Conservation (phyloP, 2,797 vertebrate genomes). For the Discoglossus pictus region DNA sequence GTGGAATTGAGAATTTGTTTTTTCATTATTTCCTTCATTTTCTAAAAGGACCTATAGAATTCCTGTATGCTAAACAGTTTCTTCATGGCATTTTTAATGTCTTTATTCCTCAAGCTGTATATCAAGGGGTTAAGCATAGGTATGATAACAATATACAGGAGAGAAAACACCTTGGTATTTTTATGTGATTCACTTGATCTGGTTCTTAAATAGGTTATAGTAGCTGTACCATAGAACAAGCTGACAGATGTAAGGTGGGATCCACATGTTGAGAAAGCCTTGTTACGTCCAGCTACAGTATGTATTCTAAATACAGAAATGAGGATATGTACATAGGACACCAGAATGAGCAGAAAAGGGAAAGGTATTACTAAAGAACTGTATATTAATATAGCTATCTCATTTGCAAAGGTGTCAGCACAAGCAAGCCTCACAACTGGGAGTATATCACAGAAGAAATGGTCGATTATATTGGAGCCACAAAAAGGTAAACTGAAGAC, state of each 20-base stretch:
- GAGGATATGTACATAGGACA: conserved; percentile 52
- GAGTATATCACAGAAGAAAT: conserved; percentile 49
- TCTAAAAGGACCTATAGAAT: no score
- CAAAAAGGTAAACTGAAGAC: conserved; percentile 38
- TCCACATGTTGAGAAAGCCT: conserved; percentile 55
- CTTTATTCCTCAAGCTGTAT: conserved; percentile 47
- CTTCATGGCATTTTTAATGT: conserved; percentile 10
- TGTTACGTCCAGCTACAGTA: conserved; percentile 10
- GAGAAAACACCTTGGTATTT: conserved; percentile 48
- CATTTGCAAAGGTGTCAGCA: conserved; percentile 37
- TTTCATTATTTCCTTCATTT: no score
- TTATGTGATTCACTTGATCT: conserved; percentile 41
- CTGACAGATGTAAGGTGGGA: conserved; percentile 54
- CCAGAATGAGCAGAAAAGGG: conserved; percentile 58
- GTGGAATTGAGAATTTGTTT: no score
- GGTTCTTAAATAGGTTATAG: conserved; percentile 53
- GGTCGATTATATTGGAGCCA: conserved; percentile 29
- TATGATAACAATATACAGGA: conserved; percentile 52
- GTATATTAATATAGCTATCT: conserved; percentile 28
- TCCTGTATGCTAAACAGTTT: no score
- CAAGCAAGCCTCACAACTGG: conserved; percentile 43
- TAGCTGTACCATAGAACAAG: conserved; percentile 55
- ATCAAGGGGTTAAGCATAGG: conserved; percentile 56
- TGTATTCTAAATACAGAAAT: conserved; percentile 41
- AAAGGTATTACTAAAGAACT: conserved; percentile 51